Evolutionary conservation across 2,113 vertebrate species (phyloP).

Genomic region (Notothenia coriiceps): DNA sequence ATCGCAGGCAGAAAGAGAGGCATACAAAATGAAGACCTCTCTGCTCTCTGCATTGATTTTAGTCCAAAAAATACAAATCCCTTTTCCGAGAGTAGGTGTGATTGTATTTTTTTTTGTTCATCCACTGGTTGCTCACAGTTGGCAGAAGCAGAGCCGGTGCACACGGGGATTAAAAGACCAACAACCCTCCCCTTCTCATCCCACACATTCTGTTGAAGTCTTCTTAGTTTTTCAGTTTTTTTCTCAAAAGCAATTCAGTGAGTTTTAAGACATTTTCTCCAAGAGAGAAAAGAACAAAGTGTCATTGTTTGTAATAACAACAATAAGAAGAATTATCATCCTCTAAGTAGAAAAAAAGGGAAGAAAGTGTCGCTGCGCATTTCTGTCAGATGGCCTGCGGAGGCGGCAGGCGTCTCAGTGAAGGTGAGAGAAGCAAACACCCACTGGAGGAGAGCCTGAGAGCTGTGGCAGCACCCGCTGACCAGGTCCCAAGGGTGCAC

Average conservation of each 20-base stretch:
- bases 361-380: slow-evolving; percentile 87
- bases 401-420: slow-evolving; percentile 75
- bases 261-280: slow-evolving; percentile 81
- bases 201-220: slow-evolving; percentile 77
- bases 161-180: slow-evolving; percentile 63
- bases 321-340: slow-evolving; percentile 65
- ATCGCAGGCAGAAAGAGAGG: slow-evolving; percentile 64
- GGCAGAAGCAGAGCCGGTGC: slow-evolving; percentile 63
- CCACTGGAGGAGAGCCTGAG: slow-evolving; percentile 75
- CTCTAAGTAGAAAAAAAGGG: slow-evolving; percentile 80
- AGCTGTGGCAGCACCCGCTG: slow-evolving; percentile 65
- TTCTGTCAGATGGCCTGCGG: slow-evolving; percentile 78
- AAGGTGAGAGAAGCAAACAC: slow-evolving; percentile 77
- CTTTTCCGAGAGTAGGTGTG: slow-evolving; percentile 44
- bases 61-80: slow-evolving; percentile 62
- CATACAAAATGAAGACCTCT: slow-evolving; percentile 62
- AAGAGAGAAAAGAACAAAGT: slow-evolving; percentile 74
- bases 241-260: slow-evolving; percentile 57
- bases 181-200: slow-evolving; percentile 57
- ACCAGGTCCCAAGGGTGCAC: slow-evolving; percentile 49
- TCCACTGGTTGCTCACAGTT: slow-evolving; percentile 65
- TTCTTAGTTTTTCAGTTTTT: slow-evolving; percentile 55
- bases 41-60: slow-evolving; percentile 59
- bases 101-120: slow-evolving; percentile 54
- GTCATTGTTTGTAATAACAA: slow-evolving; percentile 69